phyloP scores from a whole-genome alignment of 2,888 invertebrate genomes.

The Pogonocherus hispidulus region DNA sequence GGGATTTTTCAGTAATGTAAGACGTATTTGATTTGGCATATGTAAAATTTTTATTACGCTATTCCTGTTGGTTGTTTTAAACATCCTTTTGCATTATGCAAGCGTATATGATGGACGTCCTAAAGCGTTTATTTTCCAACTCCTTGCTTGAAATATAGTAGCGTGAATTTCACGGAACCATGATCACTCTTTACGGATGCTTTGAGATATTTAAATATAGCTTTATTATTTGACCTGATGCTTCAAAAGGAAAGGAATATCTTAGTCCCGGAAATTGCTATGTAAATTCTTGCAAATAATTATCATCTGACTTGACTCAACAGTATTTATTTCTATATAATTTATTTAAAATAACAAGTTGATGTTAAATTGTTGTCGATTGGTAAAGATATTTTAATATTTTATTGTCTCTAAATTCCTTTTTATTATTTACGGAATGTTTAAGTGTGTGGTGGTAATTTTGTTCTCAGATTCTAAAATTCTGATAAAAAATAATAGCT shows the following conservation, averaged over 20 bases:
- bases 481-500: no score
- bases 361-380: no score
- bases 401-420: no score
- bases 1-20: background rate
- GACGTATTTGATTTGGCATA: constrained; percentile 17
- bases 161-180: constrained; percentile 27
- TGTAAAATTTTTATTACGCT: constrained; percentile 15
- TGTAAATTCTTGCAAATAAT: no score
- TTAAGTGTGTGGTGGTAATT: no score
- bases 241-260: background rate
- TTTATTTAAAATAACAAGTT: no score
- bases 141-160: constrained; percentile 13
- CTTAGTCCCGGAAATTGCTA: background rate
- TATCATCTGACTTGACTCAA: no score
- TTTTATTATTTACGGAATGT: no score
- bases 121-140: constrained; percentile 13
- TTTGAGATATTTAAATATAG: constrained; percentile 34
- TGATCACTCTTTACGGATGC: constrained; percentile 32
- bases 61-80: constrained; percentile 25
- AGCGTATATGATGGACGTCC: constrained; percentile 32
- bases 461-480: no score
- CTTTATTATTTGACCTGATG: constrained; percentile 15
- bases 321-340: no score
- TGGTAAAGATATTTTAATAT: no score
- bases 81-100: constrained; percentile 33